Evolutionary conservation across 2,888 invertebrate genomes (phyloP).

Genomic region (Helobdella robusta): DNA sequence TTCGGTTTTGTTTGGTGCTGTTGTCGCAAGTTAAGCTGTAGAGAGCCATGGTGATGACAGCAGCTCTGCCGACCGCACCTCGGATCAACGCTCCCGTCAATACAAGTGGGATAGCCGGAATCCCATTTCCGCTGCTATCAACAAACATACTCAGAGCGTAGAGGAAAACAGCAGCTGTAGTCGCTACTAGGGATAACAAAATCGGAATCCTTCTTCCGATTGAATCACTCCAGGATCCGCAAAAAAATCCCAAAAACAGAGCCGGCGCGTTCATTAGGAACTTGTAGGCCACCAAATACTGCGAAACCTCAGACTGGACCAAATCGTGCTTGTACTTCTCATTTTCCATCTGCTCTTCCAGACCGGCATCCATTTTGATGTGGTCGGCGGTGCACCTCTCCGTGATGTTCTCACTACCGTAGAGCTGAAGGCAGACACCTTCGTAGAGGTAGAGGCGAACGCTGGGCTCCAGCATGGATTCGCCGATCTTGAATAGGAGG

Average conservation of each 20-base stretch:
- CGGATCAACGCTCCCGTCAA: conserved; percentile 42
- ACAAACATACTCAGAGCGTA: conserved; percentile 40
- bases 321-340: neutral
- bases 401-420: neutral
- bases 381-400: conserved; percentile 24
- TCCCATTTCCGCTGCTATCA: conserved; percentile 6
- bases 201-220: conserved; percentile 45
- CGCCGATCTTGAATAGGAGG: conserved; percentile 47
- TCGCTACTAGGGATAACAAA: conserved; percentile 45
- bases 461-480: conserved; percentile 47
- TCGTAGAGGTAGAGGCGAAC: conserved; percentile 45
- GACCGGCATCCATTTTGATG: conserved; percentile 10
- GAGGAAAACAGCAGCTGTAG: conserved; percentile 43
- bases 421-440: conserved; percentile 35
- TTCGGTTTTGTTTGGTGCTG: conserved; percentile 41
- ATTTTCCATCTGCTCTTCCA: conserved; percentile 36
- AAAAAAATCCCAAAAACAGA: conserved; percentile 45
- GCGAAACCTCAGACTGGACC: conserved; percentile 41
- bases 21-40: conserved; percentile 48
- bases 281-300: conserved; percentile 45
- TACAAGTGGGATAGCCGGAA: conserved; percentile 38
- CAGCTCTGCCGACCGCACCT: conserved; percentile 46
- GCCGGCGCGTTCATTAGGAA: conserved; percentile 47
- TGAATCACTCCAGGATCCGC: conserved; percentile 48
- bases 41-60: conserved; percentile 48